Percentiles rank a stretch among this genome's conserved stretches.
phyloP scores from a whole-genome alignment of 2,113 vertebrate genomes.

The Megaceryle torquata region DNA sequence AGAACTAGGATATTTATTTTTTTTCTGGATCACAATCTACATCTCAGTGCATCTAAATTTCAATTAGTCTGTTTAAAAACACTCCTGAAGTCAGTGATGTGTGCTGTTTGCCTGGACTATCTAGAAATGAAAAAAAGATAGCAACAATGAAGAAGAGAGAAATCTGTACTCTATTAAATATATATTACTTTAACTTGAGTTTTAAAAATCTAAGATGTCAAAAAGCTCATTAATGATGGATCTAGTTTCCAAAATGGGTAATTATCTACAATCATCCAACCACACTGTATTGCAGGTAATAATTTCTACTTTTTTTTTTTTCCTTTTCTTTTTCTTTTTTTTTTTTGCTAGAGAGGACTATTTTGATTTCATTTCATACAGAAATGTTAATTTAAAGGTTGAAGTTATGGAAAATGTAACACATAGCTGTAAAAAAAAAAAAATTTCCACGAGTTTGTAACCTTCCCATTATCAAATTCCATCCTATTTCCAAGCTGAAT shows the following conservation, averaged over 20 bases:
- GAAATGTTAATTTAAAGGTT: not conserved
- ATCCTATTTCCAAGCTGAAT: not conserved
- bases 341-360: not conserved
- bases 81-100: not conserved
- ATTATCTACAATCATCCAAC: no score
- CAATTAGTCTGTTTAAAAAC: constrained; percentile 8
- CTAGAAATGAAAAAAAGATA: not conserved
- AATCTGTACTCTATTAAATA: not conserved
- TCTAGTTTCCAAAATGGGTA: not conserved
- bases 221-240: not conserved
- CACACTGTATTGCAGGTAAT: not conserved
- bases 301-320: no score
- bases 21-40: not conserved
- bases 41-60: constrained; percentile 16
- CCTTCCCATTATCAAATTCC: not conserved
- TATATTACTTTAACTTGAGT: not conserved
- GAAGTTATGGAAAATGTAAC: not conserved
- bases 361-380: not conserved
- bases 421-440: not conserved
- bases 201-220: not conserved
- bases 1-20: not conserved
- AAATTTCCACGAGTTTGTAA: not conserved
- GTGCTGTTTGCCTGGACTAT: not conserved
- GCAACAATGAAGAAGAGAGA: not conserved
- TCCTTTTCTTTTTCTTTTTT: not conserved